phyloP scores from a whole-genome alignment of 2,888 invertebrate species.

The Shargacucullia verbasci region DNA sequence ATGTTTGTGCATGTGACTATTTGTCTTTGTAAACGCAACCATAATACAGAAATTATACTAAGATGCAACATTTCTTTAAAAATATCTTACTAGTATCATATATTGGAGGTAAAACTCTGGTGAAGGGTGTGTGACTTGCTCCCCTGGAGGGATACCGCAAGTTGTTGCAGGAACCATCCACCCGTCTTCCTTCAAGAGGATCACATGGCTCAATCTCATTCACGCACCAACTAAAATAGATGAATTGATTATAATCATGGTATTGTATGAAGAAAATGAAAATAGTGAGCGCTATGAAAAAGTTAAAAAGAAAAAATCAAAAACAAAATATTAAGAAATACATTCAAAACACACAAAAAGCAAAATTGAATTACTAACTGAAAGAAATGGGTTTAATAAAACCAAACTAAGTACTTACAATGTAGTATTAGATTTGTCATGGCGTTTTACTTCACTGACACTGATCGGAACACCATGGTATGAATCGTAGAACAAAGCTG shows the following conservation, averaged over 20 bases:
- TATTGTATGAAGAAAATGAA: too few relatives aligned
- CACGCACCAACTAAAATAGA: conserved; percentile 69
- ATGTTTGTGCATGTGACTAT: too few relatives aligned
- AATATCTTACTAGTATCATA: conserved; percentile 54
- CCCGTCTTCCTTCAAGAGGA: conserved; percentile 68
- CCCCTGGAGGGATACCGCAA: conserved; percentile 69
- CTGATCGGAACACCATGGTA: conserved; percentile 64
- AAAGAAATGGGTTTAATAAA: background rate
- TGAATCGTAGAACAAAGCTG: conserved; percentile 64
- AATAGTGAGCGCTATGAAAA: too few relatives aligned
- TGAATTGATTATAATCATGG: background rate
- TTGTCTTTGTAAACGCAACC: too few relatives aligned
- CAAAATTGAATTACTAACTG: too few relatives aligned
- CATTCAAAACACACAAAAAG: background rate
- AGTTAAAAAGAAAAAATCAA: too few relatives aligned
- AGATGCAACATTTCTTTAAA: too few relatives aligned
- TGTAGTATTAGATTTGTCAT: conserved; percentile 67
- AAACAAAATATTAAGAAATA: background rate
- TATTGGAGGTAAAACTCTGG: conserved; percentile 66
- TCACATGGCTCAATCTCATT: conserved; percentile 70
- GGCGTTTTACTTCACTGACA: conserved; percentile 59
- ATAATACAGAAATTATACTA: too few relatives aligned
- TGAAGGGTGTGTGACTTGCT: conserved; percentile 67
- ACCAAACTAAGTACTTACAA: conserved; percentile 65
- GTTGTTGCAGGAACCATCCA: conserved; percentile 79